Conservation (phyloP, 2,888 invertebrate genomes). For the Conus canariensis region DNA sequence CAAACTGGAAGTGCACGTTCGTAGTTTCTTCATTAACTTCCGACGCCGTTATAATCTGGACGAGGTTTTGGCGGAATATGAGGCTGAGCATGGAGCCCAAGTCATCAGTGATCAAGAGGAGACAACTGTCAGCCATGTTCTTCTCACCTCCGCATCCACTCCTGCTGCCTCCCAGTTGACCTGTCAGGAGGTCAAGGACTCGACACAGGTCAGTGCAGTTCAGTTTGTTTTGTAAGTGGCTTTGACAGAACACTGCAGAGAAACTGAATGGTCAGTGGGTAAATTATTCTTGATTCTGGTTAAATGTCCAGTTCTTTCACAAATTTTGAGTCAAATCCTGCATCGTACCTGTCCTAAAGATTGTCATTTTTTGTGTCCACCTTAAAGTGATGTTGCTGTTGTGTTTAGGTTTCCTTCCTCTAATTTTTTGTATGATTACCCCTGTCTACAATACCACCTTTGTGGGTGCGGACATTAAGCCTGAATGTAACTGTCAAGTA, state of each 20-base stretch:
- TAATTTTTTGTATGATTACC: too few species aligned
- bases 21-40: conserved; percentile 94
- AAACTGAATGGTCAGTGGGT: background rate
- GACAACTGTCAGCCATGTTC: background rate
- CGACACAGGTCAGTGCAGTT: background rate
- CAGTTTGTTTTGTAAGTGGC: background rate
- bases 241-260: background rate
- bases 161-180: conserved; percentile 19
- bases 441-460: too few species aligned
- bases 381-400: too few species aligned
- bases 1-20: conserved; percentile 94
- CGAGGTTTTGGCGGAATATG: conserved; percentile 85
- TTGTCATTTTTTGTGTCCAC: too few species aligned
- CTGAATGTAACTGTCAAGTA: too few species aligned
- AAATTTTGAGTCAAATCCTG: too few species aligned
- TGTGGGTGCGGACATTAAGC: too few species aligned
- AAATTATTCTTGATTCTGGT: background rate
- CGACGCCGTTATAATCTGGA: conserved; percentile 93
- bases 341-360: too few species aligned
- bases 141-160: background rate
- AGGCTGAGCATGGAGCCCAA: conserved; percentile 71
- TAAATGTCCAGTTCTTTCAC: too few species aligned
- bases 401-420: too few species aligned
- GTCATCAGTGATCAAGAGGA: conserved; percentile 55
- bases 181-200: background rate